Conservation (phyloP, 2,888 invertebrate genomes). For the Lithodes maja region DNA sequence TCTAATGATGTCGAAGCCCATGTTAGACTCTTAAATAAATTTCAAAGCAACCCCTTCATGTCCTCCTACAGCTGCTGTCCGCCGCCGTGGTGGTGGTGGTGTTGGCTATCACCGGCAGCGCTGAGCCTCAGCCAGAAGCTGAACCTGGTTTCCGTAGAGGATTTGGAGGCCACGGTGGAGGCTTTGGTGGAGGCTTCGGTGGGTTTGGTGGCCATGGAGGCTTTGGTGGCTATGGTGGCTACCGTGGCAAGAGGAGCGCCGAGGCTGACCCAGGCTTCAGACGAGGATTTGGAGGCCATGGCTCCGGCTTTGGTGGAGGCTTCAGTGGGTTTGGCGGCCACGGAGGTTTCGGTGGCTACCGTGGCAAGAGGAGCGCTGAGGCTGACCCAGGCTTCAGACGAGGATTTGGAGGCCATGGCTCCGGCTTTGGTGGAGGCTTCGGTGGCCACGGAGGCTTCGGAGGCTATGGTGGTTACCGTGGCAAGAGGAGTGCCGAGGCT, state of each 20-base stretch:
- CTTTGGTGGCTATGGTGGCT: slow-evolving; percentile 11
- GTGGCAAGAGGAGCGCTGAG: slow-evolving; percentile 36
- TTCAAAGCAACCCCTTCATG: no score
- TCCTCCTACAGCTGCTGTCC: neutral
- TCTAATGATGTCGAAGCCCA: no score
- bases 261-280: slow-evolving; percentile 19
- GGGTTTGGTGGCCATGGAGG: neutral
- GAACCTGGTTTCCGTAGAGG: slow-evolving; percentile 22
- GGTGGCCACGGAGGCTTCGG: slow-evolving; percentile 26
- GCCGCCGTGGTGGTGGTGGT: neutral
- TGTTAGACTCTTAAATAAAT: no score
- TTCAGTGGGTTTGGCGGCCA: neutral
- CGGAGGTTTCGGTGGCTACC: slow-evolving; percentile 22
- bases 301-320: slow-evolving; percentile 33
- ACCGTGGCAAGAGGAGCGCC: slow-evolving; percentile 39
- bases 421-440: slow-evolving; percentile 28
- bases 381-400: slow-evolving; percentile 23
- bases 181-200: slow-evolving; percentile 21
- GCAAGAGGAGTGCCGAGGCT: slow-evolving; percentile 42
- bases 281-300: slow-evolving; percentile 34
- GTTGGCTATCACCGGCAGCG: slow-evolving; percentile 15
- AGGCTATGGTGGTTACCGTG: slow-evolving; percentile 26
- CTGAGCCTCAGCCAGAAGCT: slow-evolving; percentile 29
- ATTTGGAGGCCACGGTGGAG: neutral
- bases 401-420: neutral